Base-by-base conservation (phyloP, 2,888 invertebrate species). In the Caenorhabditis becei region DNA sequence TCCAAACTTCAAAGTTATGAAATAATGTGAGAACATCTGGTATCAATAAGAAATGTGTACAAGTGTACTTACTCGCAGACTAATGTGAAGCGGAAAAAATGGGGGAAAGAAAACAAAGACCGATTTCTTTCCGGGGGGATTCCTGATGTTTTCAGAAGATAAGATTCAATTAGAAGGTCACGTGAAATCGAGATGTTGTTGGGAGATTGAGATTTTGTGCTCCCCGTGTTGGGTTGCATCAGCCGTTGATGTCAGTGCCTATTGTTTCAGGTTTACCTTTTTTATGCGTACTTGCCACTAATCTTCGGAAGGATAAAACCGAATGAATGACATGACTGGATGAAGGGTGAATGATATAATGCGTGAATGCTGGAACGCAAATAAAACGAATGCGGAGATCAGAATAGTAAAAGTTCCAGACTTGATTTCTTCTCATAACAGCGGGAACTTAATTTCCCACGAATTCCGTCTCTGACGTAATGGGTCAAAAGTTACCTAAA, bases 91-190 rank as follows among this genome's bases (percentile, higher is more conserved):
- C 2, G 14, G 41, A 23, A 16, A 14, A 11, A 23, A 26, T 23
- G 14, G 56, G 18, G 35, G 54, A 61, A 61, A 70, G 58, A 59
- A 53, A 72, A 41, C 71, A 71, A 37, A 58, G 49, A 32, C 37
- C 65, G 49, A 65, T 20, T 3, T 47, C 56, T 26, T 63, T 72
- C 72, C 44, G 16, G 18, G n/a, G 47, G 44, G 62, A 16, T 44
- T 53, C 35, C 4, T 41, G 53, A 62, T 56, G 54, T 58, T 65
- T 58, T 24, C 51, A 37, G 56, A 35, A 72, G 56, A 63, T 24
- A 58, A 16, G 47, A 51, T 54, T 71, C 53, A 62, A 63, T 72
- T 72, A 56, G 63, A 65, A 65, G 72, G 65, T 44, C 72, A 72
- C 72, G 47, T 72, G 72, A 72, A 41, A 14, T 14, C 10, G 41